Conservation (phyloP, 2,113 vertebrate species). For the Hydrochoerus hydrochaeris region DNA sequence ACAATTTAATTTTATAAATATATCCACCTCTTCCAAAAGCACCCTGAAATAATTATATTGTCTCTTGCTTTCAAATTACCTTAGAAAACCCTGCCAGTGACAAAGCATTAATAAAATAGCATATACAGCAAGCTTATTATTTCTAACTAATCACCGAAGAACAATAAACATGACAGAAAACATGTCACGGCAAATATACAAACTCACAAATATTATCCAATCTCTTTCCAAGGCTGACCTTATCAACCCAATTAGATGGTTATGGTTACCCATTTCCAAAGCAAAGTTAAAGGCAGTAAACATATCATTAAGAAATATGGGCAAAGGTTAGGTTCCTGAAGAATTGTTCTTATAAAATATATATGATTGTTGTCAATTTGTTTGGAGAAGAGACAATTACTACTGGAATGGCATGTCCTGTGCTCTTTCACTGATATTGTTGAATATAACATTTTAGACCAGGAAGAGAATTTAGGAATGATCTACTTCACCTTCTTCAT, state of each 20-base stretch:
- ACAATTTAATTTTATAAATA: constrained; percentile 74
- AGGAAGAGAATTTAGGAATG: not conserved
- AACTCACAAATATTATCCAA: constrained; percentile 72
- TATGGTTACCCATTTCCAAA: constrained; percentile 68
- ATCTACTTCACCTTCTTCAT: not conserved
- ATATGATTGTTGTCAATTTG: constrained; percentile 64
- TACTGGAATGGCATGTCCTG: constrained; percentile 22
- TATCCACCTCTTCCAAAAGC: constrained; percentile 67
- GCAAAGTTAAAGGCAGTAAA: constrained; percentile 67
- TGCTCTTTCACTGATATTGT: not conserved
- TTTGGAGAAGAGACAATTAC: constrained; percentile 56
- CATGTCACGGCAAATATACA: constrained; percentile 68
- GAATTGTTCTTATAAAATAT: constrained; percentile 50
- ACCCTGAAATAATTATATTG: constrained; percentile 76
- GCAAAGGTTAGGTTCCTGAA: constrained; percentile 69
- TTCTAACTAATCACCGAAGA: constrained; percentile 68
- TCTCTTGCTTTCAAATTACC: constrained; percentile 72
- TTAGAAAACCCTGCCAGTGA: constrained; percentile 58
- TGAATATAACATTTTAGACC: constrained; percentile 38
- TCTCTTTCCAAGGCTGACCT: constrained; percentile 75
- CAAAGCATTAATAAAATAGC: constrained; percentile 65
- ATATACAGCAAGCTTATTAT: constrained; percentile 66
- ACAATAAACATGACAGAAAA: constrained; percentile 75
- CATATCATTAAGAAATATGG: constrained; percentile 73
- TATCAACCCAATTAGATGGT: constrained; percentile 78